Evolutionary conservation across 2,113 vertebrate genomes (phyloP), one percentile per base, ranked within the genome.

Genomic region (Mastomys natalensis): DNA sequence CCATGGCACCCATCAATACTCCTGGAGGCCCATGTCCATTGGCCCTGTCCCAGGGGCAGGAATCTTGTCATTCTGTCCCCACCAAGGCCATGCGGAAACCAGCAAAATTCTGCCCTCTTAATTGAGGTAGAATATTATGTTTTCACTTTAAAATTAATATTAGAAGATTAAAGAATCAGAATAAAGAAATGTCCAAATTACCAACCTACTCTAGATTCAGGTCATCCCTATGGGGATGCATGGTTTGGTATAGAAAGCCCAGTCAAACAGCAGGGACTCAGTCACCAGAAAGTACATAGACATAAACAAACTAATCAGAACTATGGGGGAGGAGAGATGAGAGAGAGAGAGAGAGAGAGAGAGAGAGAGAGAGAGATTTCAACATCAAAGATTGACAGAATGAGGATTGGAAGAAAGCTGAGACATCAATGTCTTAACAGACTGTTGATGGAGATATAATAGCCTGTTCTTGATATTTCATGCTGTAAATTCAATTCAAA

Each of bases 121-220:
- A 51, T 80, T 95, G 43, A 92, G 70, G 19, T 21, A 80, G 19
- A 62, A 43, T 76, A 76, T 84, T 91, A 40, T 37, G 1, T 80
- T 88, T 94, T 85, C 37, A 90, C 9, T 40, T 87, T 87, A 91
- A 40, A 96, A 29, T 2, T 51, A 78, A n/a, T 37, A 70, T 84
- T 37, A 66, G 64, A 90, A 80, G 53, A 74, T 72, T 91, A 58
- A 93, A 84, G n/a, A 43, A 17, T 1, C 0, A 90, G 37, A 17
- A 60, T 72, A n/a, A 92, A 92, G 21, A 95, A 93, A 87, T 45
- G 40, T 11, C 24, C 93, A 34, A 70, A 9, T 17, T 72, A 53
- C 72, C 24, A 55, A 74, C 70, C 43, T 66, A 81, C 7, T 88
- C 31, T 5, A 11, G 19, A 78, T 72, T 84, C 19, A 92, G 81